These are phyloP conservation scores for Acipenser oxyrinchus DNA, from an alignment of 2,797 vertebrate species.

Conservation along the genomic window DNA sequence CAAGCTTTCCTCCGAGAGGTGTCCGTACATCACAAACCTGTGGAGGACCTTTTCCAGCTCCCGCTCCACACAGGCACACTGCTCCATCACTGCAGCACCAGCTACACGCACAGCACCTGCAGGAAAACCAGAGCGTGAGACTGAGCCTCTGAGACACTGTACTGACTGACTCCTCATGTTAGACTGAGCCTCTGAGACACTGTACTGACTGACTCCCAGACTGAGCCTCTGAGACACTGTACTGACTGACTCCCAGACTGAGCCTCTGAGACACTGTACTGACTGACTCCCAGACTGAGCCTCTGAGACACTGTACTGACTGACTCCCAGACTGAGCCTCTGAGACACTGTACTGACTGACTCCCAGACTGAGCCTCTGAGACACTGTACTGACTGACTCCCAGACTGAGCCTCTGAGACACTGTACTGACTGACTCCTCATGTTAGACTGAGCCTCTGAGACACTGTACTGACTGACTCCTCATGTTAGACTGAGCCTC, in stretches of 20 bases:
- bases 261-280: not conserved
- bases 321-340: too few species aligned
- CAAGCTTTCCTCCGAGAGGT: constrained; percentile 79
- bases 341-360: too few species aligned
- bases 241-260: not conserved
- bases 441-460: too few species aligned
- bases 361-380: too few species aligned
- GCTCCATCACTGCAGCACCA: constrained; percentile 66
- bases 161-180: not conserved
- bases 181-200: not conserved
- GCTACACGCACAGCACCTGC: constrained; percentile 33
- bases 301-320: not conserved
- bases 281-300: not conserved
- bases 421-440: too few species aligned
- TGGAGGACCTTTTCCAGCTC: constrained; percentile 86
- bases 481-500: too few species aligned
- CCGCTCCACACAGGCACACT: constrained; percentile 81
- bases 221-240: too few species aligned
- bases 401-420: too few species aligned
- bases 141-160: not conserved
- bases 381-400: too few species aligned
- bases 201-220: too few species aligned
- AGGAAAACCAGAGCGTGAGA: not conserved
- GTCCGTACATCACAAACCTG: constrained; percentile 78
- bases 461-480: too few species aligned